Conservation (phyloP, 2,888 invertebrate species). For the Drosophila kambysellisi region DNA sequence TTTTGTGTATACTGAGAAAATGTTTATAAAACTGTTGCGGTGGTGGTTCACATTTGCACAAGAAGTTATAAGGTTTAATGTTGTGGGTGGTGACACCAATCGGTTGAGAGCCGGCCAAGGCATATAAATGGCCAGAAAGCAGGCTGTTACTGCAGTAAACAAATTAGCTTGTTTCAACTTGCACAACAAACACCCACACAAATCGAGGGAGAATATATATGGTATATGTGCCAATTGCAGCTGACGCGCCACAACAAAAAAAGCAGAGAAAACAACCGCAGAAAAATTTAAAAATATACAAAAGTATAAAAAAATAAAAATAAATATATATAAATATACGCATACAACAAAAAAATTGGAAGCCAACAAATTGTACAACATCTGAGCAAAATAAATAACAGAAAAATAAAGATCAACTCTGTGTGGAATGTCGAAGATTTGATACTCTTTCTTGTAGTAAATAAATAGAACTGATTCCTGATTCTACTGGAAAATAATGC, state of each 20-base stretch:
- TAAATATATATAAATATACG: too few relatives aligned
- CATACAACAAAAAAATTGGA: constrained; percentile 4
- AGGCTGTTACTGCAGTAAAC: constrained; percentile 64
- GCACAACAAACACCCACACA: constrained; percentile 35
- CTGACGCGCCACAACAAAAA: constrained; percentile 62
- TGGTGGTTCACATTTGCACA: constrained; percentile 36
- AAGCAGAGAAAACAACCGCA: constrained; percentile 52
- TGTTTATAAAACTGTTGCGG: constrained; percentile 33
- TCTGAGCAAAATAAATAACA: constrained; percentile 73
- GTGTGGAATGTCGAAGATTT: not conserved
- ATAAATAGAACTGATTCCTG: not conserved
- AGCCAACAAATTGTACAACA: constrained; percentile 71
- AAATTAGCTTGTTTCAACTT: constrained; percentile 77
- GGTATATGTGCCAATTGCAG: constrained; percentile 77
- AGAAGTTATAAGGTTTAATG: constrained; percentile 33
- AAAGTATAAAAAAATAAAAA: not conserved
- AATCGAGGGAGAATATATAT: constrained; percentile 44
- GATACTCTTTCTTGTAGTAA: not conserved
- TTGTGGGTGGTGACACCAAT: constrained; percentile 29
- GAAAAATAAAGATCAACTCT: not conserved
- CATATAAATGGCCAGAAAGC: constrained; percentile 41
- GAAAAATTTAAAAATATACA: constrained; percentile 34
- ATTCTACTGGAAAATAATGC: not conserved
- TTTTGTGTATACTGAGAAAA: constrained; percentile 4
- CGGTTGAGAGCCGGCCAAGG: constrained; percentile 16